Evolutionary conservation across 2,113 vertebrate species (phyloP), one percentile per base, ranked within the genome.

Genomic region (Xiphias gladius): DNA sequence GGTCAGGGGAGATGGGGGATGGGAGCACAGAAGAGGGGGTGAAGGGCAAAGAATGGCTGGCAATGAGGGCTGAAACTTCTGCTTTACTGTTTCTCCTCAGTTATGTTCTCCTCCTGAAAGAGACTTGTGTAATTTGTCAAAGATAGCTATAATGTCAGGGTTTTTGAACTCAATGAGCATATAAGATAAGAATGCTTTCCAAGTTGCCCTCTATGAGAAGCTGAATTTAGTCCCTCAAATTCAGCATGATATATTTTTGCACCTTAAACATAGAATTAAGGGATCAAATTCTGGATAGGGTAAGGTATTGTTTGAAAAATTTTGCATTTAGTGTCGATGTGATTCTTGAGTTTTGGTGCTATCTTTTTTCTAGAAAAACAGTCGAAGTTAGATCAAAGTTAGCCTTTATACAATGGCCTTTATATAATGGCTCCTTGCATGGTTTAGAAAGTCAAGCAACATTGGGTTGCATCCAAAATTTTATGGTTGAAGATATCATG

Each of bases 11-110:
- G 69, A 50, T 8, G 22, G 75, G 73, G 67, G 57, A 65, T 26
- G 39, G 39, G 55, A 58, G 66, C 0, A 10, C 37, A 50, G 63
- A 26, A 28, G 48, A 55, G 50, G 37, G 58, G 61, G 35, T 1
- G 46, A 37, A 54, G 66, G 57, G 35, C 58, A 85, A 63, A 73
- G 58, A 73, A 85, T 63, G 82, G 48, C 54, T 43, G 37, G 71
- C 74, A 78, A 84, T 81, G 65, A 73, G 48, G 26, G 64, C 58
- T 85, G 75, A 61, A 83, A 87, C 73, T 85, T 76, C 71, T 86
- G 59, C 8, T 82, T 67, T 80, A 79, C 80, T 81, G 68, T 46
- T 26, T 80, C 76, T 65, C 77, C 64, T 83, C 67, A 63, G 39
- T 83, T 52, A 55, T 28, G 78, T 22, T 63, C 64, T 82, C 61